A percentile compares a stretch with the other conserved stretches of the same genome.
These are phyloP conservation scores for Podocnemis expansa DNA, from an alignment of 2,113 vertebrate species.

Conservation along the genomic window DNA sequence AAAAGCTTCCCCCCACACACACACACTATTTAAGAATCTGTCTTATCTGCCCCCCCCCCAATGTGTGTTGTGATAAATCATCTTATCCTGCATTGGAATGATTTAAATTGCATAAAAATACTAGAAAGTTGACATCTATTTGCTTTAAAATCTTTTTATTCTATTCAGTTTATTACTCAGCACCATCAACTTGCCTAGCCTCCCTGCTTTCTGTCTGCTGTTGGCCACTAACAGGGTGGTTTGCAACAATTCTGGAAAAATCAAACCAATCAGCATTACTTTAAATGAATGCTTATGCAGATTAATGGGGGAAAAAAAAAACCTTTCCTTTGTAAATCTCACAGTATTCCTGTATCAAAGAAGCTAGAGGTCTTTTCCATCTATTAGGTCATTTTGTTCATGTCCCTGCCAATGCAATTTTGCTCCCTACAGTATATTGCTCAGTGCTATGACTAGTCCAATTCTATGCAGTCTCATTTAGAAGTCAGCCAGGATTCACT, in stretches of 20 bases:
- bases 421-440: background rate
- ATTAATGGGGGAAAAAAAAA: background rate
- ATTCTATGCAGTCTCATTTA: background rate
- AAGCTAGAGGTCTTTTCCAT: background rate
- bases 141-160: conserved; percentile 30
- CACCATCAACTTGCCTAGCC: background rate
- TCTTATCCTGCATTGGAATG: background rate
- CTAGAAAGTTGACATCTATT: conserved; percentile 33
- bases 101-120: conserved; percentile 37
- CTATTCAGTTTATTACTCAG: background rate
- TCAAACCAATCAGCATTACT: conserved; percentile 21
- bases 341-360: background rate
- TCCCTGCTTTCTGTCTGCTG: conserved; percentile 32
- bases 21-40: conserved; percentile 1
- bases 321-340: conserved; percentile 18
- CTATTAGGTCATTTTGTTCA: conserved; percentile 11
- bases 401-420: background rate
- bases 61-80: background rate
- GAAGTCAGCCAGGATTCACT: conserved; percentile 16
- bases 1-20: no score
- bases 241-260: conserved; percentile 1
- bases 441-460: background rate
- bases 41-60: background rate
- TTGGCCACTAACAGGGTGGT: background rate
- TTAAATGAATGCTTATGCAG: conserved; percentile 22